phyloP scores from a whole-genome alignment of 2,888 invertebrate genomes.

The Andrena flavipes region DNA sequence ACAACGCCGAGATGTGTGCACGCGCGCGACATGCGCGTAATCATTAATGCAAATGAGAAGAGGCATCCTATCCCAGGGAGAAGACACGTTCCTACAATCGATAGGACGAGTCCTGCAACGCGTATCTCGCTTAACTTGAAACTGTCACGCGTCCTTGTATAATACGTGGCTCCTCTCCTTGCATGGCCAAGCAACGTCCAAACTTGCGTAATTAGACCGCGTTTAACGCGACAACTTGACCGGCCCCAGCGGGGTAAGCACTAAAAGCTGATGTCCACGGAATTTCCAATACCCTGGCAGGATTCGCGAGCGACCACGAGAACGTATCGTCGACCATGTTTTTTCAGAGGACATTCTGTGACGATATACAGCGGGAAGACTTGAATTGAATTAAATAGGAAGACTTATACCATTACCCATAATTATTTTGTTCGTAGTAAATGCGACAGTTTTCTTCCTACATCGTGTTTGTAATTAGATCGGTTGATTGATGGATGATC shows the following conservation, averaged over 20 bases:
- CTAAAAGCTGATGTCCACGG: neutral
- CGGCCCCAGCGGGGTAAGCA: neutral
- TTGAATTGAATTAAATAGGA: too few species aligned
- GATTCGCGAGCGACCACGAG: too few species aligned
- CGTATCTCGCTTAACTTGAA: neutral
- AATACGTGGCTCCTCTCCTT: neutral
- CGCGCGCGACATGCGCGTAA: slow-evolving; percentile 17
- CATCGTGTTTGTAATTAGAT: too few species aligned
- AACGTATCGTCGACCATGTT: too few species aligned
- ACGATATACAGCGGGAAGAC: too few species aligned
- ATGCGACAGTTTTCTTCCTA: too few species aligned
- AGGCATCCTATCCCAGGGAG: slow-evolving; percentile 6
- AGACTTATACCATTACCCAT: too few species aligned
- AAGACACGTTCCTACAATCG: slow-evolving; percentile 31
- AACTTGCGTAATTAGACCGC: slow-evolving; percentile 62
- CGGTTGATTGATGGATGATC: too few species aligned
- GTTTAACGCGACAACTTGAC: slow-evolving; percentile 56
- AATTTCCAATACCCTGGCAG: slow-evolving; percentile 10
- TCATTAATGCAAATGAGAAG: slow-evolving; percentile 55
- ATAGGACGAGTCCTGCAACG: slow-evolving; percentile 2
- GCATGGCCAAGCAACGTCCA: slow-evolving; percentile 34
- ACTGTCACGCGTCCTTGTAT: neutral
- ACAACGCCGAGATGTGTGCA: slow-evolving; percentile 1
- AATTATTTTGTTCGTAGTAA: too few species aligned
- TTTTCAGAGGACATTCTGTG: too few species aligned